Percentiles rank a stretch among this genome's conserved stretches.
Conservation (phyloP, 2,797 vertebrate species). For the Zalophus californianus region DNA sequence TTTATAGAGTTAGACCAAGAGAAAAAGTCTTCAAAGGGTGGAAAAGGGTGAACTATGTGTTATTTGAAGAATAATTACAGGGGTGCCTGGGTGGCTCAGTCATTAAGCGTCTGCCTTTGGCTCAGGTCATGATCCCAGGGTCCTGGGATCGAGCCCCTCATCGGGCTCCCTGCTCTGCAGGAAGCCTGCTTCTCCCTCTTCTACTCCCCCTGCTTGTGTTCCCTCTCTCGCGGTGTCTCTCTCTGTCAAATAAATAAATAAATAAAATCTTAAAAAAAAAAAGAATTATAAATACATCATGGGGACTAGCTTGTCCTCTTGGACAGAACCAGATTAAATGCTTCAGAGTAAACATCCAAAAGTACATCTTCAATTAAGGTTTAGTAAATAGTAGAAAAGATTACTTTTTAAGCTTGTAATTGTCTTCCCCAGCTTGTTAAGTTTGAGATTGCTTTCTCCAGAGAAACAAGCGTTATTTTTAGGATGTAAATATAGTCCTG, state of each 20-base stretch:
- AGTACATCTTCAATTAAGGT: not conserved
- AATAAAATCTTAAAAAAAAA: too few relatives aligned
- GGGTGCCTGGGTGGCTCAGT: too few relatives aligned
- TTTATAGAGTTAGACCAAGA: conserved; percentile 36
- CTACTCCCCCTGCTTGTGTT: too few relatives aligned
- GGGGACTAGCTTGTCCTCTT: not conserved
- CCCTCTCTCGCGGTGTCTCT: too few relatives aligned
- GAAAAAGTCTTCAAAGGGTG: not conserved
- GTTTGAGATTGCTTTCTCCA: not conserved
- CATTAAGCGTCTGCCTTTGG: too few relatives aligned
- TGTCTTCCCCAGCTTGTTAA: not conserved
- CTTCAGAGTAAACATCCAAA: not conserved
- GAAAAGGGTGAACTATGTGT: not conserved
- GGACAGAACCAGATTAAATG: not conserved
- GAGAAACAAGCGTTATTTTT: not conserved
- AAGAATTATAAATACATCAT: not conserved
- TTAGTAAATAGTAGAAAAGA: conserved; percentile 39
- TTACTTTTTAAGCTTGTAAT: not conserved
- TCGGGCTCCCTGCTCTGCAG: too few relatives aligned
- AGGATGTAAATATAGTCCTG: not conserved
- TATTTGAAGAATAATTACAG: not conserved
- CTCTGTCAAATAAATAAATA: too few relatives aligned
- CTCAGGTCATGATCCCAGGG: too few relatives aligned
- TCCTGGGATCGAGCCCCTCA: too few relatives aligned
- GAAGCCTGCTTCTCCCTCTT: too few relatives aligned